Evolutionary conservation across 2,888 invertebrate species (phyloP), one percentile per base, ranked within the genome.

Genomic region (Liposcelis brunnea): DNA sequence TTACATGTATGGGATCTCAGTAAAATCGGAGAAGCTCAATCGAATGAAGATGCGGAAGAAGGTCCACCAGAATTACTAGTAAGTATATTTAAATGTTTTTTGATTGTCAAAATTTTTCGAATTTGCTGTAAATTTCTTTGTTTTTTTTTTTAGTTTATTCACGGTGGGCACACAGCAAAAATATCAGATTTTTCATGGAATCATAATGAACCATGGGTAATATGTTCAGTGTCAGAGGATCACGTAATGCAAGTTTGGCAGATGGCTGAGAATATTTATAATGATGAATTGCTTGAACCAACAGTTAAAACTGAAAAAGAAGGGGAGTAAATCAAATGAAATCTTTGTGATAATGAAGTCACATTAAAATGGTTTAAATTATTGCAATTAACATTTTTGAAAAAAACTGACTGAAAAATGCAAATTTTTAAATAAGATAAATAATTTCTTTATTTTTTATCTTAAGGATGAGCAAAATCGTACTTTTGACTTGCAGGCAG

Each of bases 161-260:
- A 98, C 60, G 97, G 97, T 43, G 97, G 97, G 0, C 97, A 98
- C 64, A 98, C 97, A 0, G 97, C 97, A 31, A 98, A 98, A 67
- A 97, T 98, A 55, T 97, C 95, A 0, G 98, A 99, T 68, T 99
- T 99, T 68, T 95, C 95, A 11, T 98, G 98, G 98, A 99, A 98
- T 69, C 97, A 95, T 42, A 98, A 97, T 60, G 98, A 98, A 61
- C 94, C 97, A 0, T 98, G 98, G 98, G 95, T 98, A 44, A 95
- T 99, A 56, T 98, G 97, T 63, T 97, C 97, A 0, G 98, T 99
- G 2, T 97, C 95, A 0, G 98, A 99, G 61, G 98, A 98, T 64
- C 99, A 99, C 60, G 98, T 98, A 54, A 95, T 98, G 94, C 98
- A 98, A 75, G 95, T 97, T 10, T 97, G 97, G 95, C 95, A 97